A percentile compares a stretch with the other conserved stretches of the same genome.
phyloP scores from a whole-genome alignment of 2,888 invertebrate species.

The Osmoderma eremita region DNA sequence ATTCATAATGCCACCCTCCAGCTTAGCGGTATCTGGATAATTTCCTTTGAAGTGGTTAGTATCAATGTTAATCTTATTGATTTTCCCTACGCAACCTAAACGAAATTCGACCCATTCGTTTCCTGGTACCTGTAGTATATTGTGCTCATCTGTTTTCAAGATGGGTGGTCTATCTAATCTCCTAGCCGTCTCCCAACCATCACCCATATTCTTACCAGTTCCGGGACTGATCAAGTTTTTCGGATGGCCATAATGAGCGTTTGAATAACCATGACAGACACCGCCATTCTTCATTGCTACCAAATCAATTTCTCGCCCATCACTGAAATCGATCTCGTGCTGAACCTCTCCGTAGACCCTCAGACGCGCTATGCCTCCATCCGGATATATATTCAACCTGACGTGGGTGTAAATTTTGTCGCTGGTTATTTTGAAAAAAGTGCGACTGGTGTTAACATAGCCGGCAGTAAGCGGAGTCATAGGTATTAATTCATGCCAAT shows the following conservation, averaged over 20 bases:
- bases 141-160: constrained; percentile 66
- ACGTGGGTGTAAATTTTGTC: constrained; percentile 69
- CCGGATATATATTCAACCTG: constrained; percentile 72
- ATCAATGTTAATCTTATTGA: constrained; percentile 68
- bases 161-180: constrained; percentile 70
- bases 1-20: constrained; percentile 65
- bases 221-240: constrained; percentile 69
- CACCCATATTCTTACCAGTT: constrained; percentile 68
- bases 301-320: constrained; percentile 64
- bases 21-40: constrained; percentile 70
- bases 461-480: constrained; percentile 68
- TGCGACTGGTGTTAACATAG: constrained; percentile 69
- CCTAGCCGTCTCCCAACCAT: constrained; percentile 76
- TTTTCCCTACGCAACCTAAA: constrained; percentile 67
- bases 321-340: constrained; percentile 51
- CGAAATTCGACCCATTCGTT: constrained; percentile 73
- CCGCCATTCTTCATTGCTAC: constrained; percentile 68
- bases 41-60: constrained; percentile 74
- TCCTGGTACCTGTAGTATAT: constrained; percentile 69
- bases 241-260: constrained; percentile 74
- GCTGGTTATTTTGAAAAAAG: constrained; percentile 67
- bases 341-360: constrained; percentile 69
- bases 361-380: constrained; percentile 72
- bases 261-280: constrained; percentile 68
- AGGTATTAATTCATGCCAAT: constrained; percentile 70